Conservation (phyloP, 1,140 invertebrate genomes). For the Dendroctonus valens region DNA sequence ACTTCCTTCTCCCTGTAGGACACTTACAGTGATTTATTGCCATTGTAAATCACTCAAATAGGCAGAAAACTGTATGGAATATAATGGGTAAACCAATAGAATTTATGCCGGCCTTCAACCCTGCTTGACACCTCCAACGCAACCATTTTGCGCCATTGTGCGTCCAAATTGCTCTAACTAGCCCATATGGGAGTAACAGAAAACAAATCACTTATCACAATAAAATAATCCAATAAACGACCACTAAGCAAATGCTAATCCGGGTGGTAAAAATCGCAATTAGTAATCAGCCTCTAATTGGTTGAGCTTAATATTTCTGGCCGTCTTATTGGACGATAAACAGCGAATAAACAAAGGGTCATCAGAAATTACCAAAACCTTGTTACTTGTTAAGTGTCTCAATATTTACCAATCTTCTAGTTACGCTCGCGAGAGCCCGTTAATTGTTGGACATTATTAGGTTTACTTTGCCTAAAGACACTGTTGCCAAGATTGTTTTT, state of each 20-base stretch:
- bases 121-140: too few species aligned
- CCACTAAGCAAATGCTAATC: background rate
- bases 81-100: too few species aligned
- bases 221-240: conserved; percentile 15
- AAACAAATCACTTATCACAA: background rate
- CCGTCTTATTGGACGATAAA: conserved; percentile 18
- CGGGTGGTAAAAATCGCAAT: conserved; percentile 17
- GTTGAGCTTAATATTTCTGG: background rate
- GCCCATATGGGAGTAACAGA: too few species aligned
- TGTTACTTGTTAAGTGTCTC: conserved; percentile 24
- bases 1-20: too few species aligned
- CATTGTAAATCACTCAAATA: too few species aligned
- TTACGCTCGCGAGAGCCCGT: conserved; percentile 3
- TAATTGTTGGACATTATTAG: conserved; percentile 14
- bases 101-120: too few species aligned
- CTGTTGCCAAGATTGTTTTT: conserved; percentile 2
- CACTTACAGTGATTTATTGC: too few species aligned
- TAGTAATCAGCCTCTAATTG: conserved; percentile 15
- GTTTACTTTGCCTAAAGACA: background rate
- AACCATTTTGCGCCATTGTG: too few species aligned
- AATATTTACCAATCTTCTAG: conserved; percentile 25
- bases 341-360: conserved; percentile 7
- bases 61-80: too few species aligned
- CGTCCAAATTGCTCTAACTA: too few species aligned
- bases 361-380: conserved; percentile 28